A percentile compares a stretch with the other conserved stretches of the same genome.
phyloP scores from a whole-genome alignment of 2,797 vertebrate species.

The Pipistrellus nathusii region DNA sequence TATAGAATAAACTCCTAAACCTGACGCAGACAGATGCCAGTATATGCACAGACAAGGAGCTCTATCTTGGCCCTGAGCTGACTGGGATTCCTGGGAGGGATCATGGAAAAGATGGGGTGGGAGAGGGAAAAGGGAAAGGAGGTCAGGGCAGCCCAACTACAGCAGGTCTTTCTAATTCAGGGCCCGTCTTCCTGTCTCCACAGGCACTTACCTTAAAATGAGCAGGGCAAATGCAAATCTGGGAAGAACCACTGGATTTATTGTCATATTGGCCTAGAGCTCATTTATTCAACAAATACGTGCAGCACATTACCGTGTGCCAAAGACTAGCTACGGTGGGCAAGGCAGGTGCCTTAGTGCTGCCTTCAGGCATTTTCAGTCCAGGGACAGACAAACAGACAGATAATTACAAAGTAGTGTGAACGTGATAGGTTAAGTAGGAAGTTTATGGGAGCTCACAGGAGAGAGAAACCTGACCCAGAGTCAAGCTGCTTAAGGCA shows the following conservation, averaged over 20 bases:
- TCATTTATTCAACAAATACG: background rate
- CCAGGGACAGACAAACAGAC: background rate
- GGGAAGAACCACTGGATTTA: background rate
- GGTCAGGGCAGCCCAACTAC: background rate
- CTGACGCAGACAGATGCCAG: background rate
- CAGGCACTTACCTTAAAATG: slow-evolving; percentile 17
- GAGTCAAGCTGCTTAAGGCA: background rate
- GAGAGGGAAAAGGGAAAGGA: background rate
- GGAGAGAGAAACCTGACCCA: background rate
- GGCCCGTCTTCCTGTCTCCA: background rate
- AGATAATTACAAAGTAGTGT: background rate
- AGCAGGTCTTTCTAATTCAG: background rate
- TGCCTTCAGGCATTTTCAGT: background rate
- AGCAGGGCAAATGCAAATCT: background rate
- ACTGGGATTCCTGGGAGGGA: background rate
- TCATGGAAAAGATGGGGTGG: accelerated
- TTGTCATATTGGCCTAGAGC: background rate
- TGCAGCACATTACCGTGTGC: accelerated
- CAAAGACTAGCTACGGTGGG: background rate
- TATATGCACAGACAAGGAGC: background rate
- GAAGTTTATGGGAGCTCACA: background rate
- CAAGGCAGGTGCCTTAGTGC: background rate
- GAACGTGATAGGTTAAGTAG: background rate
- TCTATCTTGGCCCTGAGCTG: background rate
- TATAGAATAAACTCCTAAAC: slow-evolving; percentile 9